Conservation (phyloP, 92 coral and sea anemone genomes). For the Phymanthus crucifer region DNA sequence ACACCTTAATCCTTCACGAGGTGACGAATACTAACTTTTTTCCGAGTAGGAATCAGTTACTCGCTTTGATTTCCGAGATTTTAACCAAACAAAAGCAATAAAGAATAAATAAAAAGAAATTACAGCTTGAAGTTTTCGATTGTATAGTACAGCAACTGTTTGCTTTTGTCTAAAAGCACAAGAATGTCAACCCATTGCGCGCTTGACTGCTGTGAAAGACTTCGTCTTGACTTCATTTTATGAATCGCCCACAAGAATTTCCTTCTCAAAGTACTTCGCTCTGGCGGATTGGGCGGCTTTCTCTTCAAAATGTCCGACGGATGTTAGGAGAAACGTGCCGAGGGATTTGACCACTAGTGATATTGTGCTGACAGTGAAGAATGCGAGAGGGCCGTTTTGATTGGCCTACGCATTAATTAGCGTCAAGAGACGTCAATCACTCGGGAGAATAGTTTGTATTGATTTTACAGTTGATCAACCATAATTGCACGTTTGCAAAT, state of each 20-base stretch:
- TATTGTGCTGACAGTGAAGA: slow-evolving; percentile 84
- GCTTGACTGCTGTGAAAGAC: slow-evolving; percentile 5
- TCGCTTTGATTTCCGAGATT: slow-evolving; percentile 27
- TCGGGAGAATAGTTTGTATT: slow-evolving; percentile 74
- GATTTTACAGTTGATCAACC: slow-evolving; percentile 80
- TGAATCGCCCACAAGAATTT: slow-evolving; percentile 23
- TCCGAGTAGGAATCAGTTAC: slow-evolving; percentile 32
- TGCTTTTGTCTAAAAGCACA: slow-evolving; percentile 29
- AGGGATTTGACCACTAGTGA: slow-evolving; percentile 49
- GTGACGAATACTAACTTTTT: slow-evolving; percentile 14
- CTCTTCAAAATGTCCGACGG: slow-evolving; percentile 48
- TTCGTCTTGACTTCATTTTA: not conserved
- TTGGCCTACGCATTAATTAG: slow-evolving; percentile 85
- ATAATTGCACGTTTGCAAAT: slow-evolving; percentile 79
- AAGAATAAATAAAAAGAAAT: slow-evolving; percentile 45
- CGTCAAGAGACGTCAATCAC: slow-evolving; percentile 77
- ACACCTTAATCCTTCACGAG: slow-evolving; percentile 8
- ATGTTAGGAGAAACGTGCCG: slow-evolving; percentile 35
- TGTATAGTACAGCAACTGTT: slow-evolving; percentile 22
- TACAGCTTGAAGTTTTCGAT: slow-evolving; percentile 21
- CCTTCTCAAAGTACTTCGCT: slow-evolving; percentile 28
- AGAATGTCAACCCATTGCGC: slow-evolving; percentile 6
- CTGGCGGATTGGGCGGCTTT: slow-evolving; percentile 51
- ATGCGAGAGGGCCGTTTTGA: slow-evolving; percentile 71
- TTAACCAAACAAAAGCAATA: slow-evolving; percentile 35